Base-by-base conservation (phyloP, 2,888 invertebrate species). In the Pocota personata region DNA sequence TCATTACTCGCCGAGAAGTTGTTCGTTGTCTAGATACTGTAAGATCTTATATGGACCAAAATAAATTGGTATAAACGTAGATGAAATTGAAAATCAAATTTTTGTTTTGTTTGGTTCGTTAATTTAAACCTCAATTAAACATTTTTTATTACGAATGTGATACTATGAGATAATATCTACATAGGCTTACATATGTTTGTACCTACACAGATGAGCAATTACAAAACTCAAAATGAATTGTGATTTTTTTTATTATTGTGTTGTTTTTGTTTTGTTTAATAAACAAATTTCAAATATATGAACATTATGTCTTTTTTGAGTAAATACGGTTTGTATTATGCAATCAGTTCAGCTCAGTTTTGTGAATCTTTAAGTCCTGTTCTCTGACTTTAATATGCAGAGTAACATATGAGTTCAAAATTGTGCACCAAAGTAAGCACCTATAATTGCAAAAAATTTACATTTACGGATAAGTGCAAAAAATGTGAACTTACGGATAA, bases 21-120 rank as follows among this genome's bases (percentile, higher is more conserved):
- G 40, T 21, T 58, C 58, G 58, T 58, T 58, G 12, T 40, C 37
- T 37, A 37, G 37, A 37, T 58, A 37, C 5, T 40, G 58, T 57
- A 57, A 24, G 24, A 24, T 24, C 24, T 24, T 24, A 24, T 24
- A 24, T 24, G 24, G 24, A 24, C 4, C 2, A 24, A 24, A 24
- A 24, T 24, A 24, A 24, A 24, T n/a, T n/a, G n/a, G 40, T 4
- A 1, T 12, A 14, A 40, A 40, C 40, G 4, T 35, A 35, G 35
- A 35, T 12, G 40, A 40, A 40, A 40, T 12, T 14, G 40, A 40
- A 40, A 40, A 40, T 40, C 40, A n/a, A n/a, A 40, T 40, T 40
- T 40, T 40, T 2, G 40, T 40, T 50, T 50, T 8, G 43, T 50
- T 50, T 50, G 50, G 24, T 21, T 50, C 50, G 50, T 50, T 50